These are phyloP conservation scores for Cheilosia vernalis DNA, from an alignment of 2,888 invertebrate genomes.

Conservation along the genomic window DNA sequence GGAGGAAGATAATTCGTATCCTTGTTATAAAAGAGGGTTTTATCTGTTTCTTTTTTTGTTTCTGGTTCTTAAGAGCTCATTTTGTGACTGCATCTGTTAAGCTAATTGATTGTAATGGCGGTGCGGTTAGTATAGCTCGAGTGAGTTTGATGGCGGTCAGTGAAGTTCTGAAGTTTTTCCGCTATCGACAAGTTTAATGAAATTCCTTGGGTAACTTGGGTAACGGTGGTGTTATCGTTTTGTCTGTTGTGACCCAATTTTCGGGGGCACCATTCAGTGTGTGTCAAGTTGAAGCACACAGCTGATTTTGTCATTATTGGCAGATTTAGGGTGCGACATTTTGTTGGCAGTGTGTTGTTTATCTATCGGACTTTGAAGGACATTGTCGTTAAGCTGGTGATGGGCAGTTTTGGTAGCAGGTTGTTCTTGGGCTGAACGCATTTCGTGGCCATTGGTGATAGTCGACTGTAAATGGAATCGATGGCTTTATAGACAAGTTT, in stretches of 20 bases:
- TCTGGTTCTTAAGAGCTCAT: background rate
- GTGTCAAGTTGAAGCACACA: conserved; percentile 9
- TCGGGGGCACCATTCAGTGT: background rate
- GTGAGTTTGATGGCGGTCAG: conserved; percentile 27
- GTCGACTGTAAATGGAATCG: no score
- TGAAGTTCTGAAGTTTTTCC: conserved; percentile 8
- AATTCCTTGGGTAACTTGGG: conserved; percentile 1
- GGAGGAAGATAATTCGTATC: background rate
- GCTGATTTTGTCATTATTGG: conserved; percentile 4
- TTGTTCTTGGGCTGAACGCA: no score
- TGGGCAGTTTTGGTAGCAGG: no score
- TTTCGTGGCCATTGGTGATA: no score
- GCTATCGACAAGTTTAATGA: conserved; percentile 24
- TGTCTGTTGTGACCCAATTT: conserved; percentile 31
- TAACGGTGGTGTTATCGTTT: background rate
- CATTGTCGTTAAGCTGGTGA: background rate
- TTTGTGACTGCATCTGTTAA: conserved; percentile 16
- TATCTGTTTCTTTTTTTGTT: no score
- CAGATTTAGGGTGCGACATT: conserved; percentile 10
- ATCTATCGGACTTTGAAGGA: background rate
- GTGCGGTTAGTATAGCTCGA: conserved; percentile 5
- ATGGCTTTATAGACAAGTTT: no score
- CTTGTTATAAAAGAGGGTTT: conserved; percentile 1
- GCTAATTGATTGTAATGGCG: conserved; percentile 27
- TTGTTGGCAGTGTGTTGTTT: no score